A percentile compares a stretch with the other conserved stretches of the same genome.
Conservation (phyloP, 1,140 invertebrate species). For the Hetaerina americana region DNA sequence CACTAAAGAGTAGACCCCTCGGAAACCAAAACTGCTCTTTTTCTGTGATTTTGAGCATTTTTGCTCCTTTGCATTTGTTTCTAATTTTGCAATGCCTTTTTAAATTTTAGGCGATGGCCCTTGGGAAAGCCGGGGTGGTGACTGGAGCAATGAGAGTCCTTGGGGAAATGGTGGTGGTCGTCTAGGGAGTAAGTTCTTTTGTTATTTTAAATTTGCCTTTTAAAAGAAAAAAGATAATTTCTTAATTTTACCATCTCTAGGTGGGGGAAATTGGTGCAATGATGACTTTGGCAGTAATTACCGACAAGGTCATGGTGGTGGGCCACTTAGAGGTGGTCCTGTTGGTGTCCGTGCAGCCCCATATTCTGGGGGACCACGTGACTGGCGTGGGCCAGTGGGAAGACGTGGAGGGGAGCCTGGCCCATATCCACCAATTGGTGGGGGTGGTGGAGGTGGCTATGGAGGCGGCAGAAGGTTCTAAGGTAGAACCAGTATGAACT, state of each 20-base stretch:
- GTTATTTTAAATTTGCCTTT: neutral
- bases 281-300: neutral
- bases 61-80: no score
- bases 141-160: neutral
- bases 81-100: no score
- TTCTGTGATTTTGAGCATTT: no score
- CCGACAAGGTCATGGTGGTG: slow-evolving; percentile 3
- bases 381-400: neutral
- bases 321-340: neutral
- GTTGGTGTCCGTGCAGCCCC: neutral
- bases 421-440: slow-evolving; percentile 14
- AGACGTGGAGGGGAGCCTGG: neutral
- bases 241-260: neutral
- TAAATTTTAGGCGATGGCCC: neutral
- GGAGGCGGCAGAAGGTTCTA: slow-evolving; percentile 9
- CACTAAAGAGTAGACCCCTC: no score
- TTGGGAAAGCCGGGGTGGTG: neutral
- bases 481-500: slow-evolving; percentile 10
- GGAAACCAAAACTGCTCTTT: no score
- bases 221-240: neutral
- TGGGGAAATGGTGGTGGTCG: neutral
- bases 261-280: neutral
- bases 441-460: slow-evolving; percentile 18
- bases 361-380: neutral
- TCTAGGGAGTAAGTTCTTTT: neutral